Evolutionary conservation across 2,113 vertebrate genomes (phyloP), one percentile per base, ranked within the genome.

Genomic region (Prunella fulvescens): DNA sequence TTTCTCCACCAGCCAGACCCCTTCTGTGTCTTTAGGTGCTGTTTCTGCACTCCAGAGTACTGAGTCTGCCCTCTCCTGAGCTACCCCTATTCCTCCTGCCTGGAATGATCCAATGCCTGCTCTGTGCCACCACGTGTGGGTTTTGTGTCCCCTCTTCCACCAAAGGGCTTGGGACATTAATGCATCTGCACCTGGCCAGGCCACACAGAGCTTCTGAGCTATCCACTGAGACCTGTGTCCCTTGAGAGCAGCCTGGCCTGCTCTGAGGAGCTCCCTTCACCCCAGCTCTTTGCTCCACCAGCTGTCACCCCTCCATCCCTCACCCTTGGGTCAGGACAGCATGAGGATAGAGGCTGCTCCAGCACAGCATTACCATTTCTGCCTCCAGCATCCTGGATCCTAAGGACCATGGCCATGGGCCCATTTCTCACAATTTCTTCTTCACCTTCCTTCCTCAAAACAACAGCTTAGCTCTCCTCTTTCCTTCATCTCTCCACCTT

Each of bases 151-250:
- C 15, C 64, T 50, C 20, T 48, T 78, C 8, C 50, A 83, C 35
- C 42, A 35, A 65, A 77, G 13, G 18, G 35, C 33, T 77, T 6
- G 16, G 48, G 69, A 29, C 19, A 62, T 31, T 48, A 79, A 29
- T 15, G 6, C 2, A 5, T 16, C 62, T 37, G 35, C 31, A 57
- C 20, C 22, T 33, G 22, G 33, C 12, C 12, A n/a, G 61, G n/a
- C n/a, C 29, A 15, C 2, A 4, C 1, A 1, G 33, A 69, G 10
- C 12, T 62, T 40, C 33, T 20, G 50, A 35, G 54, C n/a, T 18
- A 14, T 5, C 29, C 44, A 54, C 3, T 0, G 0, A 39, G 37
- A 42, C 11, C 18, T 4, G 5, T 0, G 3, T 29, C 25, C 61
- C 37, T 37, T 2, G 51, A 71, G 40, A 77, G 51, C 35, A 54